Evolutionary conservation across 2,113 vertebrate genomes (phyloP).

Genomic region (Atrichornis clamosus): DNA sequence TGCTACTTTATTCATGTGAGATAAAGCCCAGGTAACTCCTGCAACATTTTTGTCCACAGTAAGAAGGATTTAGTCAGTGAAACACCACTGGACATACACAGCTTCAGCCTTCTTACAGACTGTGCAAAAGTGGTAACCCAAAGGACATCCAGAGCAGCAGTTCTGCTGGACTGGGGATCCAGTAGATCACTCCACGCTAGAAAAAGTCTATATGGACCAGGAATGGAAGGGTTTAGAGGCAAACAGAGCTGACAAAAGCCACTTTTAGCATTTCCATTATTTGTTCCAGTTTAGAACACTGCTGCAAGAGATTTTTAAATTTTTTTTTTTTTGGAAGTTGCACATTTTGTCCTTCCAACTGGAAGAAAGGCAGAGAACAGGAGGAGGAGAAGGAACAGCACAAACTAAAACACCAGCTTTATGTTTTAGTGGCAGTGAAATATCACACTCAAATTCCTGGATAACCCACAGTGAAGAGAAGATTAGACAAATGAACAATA

Average conservation of each 20-base stretch:
- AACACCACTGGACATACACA: neutral
- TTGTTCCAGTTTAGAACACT: neutral
- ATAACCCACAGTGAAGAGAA: conserved; percentile 23
- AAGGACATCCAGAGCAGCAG: neutral
- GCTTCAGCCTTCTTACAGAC: neutral
- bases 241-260: neutral
- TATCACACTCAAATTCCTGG: neutral
- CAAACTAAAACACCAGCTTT: neutral
- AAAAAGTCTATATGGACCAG: neutral
- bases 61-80: neutral
- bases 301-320: neutral
- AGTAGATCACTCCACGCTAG: neutral
- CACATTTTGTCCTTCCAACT: neutral
- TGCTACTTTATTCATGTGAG: neutral
- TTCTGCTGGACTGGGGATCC: neutral
- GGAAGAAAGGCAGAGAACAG: neutral
- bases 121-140: neutral
- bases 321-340: neutral
- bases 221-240: neutral
- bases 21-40: neutral
- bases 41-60: neutral
- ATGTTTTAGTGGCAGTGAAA: conserved; percentile 36
- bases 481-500: conserved; percentile 57
- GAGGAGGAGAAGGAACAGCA: neutral
- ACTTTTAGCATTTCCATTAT: neutral